Base-by-base conservation (phyloP, 1,140 invertebrate species). In the Drosophila leontia region DNA sequence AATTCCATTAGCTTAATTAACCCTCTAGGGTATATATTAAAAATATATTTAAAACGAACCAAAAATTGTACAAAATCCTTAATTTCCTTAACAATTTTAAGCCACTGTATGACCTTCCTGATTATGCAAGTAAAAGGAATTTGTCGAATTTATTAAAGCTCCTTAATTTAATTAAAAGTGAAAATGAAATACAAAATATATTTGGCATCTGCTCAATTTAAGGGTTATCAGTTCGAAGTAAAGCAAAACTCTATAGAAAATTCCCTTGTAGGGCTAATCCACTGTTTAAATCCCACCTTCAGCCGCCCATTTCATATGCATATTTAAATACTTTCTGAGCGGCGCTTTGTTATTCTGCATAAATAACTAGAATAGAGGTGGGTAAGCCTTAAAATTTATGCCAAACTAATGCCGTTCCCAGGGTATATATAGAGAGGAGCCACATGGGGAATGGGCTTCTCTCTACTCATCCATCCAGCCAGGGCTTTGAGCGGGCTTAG, bases 271-370 rank as follows among this genome's bases (percentile, higher is more conserved):
- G 23, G 45, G 12, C 15, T 50, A 72, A 42, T 53, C 37, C 29
- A 41, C 67, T 60, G 67, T 72, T 41, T 29, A 35, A 69, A 68
- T 51, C 19, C 44, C 26, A 9, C 26, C 26, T 23, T 26, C 26
- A 67, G 19, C 26, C 62, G 6, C 15, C 53, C 72, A 19, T 59
- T 60, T 60, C 48, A 63, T 71, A 81, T 77, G 53, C 59, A 75
- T 67, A 80, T 87, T 87, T 77, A 82, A 87, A 83, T 75, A 74
- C 48, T 79, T 75, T 78, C 35, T 34, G 58, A 62, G 56, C 47
- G 41, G 26, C 75, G 41, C 79, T 82, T 78, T 86, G 68, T 85
- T 78, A 78, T 86, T 51, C 53, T 68, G 83, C 83, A 86, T 86
- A 87, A 81, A 85, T 85, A 86, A 71, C 53, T 39, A 13, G 37